Conservation (phyloP, 2,888 invertebrate species). For the Nomada fabriciana region DNA sequence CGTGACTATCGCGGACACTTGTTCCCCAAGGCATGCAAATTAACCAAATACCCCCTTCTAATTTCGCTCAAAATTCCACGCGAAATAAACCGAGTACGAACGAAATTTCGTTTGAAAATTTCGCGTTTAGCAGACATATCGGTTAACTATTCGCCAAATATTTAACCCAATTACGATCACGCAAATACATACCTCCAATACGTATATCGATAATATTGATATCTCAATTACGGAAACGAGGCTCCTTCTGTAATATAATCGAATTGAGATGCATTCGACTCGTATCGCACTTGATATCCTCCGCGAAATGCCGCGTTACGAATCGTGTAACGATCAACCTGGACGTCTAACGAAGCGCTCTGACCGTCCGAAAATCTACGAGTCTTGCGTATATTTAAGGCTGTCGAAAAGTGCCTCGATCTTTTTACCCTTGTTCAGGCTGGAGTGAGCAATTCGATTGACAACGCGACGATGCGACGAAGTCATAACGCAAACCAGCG, state of each 20-base stretch:
- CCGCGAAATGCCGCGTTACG: too few relatives aligned
- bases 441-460: conserved; percentile 43
- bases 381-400: neutral
- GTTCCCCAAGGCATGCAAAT: too few relatives aligned
- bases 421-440: conserved; percentile 7
- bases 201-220: neutral
- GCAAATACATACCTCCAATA: neutral
- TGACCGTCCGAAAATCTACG: neutral
- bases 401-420: neutral
- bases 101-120: neutral
- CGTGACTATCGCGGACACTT: too few relatives aligned
- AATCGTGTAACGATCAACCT: neutral
- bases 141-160: neutral
- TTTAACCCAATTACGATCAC: neutral
- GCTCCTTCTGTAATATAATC: too few relatives aligned
- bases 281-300: too few relatives aligned
- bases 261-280: too few relatives aligned
- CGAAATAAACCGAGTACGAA: neutral
- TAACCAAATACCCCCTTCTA: too few relatives aligned
- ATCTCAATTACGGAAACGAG: too few relatives aligned
- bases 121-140: neutral
- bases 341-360: neutral
- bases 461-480: conserved; percentile 31
- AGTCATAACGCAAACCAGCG: conserved; percentile 39
- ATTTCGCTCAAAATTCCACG: neutral